Conservation (phyloP, 2,113 vertebrate genomes). For the Vulpes lagopus region DNA sequence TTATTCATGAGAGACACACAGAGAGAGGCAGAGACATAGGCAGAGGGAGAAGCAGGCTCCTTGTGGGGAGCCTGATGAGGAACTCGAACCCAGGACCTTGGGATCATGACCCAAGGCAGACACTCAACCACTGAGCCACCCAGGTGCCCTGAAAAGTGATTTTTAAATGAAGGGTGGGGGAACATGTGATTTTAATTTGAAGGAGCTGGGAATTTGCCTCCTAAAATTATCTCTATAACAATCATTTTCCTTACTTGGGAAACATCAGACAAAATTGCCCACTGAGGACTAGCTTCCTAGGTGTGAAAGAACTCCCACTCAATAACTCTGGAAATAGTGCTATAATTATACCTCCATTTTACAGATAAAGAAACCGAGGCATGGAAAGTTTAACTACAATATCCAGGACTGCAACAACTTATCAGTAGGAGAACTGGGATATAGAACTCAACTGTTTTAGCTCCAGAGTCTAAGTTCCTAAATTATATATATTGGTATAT, state of each 20-base stretch:
- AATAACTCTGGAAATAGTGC: background rate
- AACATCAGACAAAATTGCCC: background rate
- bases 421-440: background rate
- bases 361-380: background rate
- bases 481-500: background rate
- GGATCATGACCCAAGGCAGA: too few species aligned
- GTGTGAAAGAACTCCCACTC: background rate
- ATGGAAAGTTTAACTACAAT: background rate
- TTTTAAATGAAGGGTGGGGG: background rate
- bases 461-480: background rate
- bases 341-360: background rate
- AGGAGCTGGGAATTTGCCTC: background rate
- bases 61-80: too few species aligned
- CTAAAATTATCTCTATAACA: slow-evolving; percentile 10
- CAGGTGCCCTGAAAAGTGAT: background rate
- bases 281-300: background rate
- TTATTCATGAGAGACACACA: too few species aligned
- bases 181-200: background rate
- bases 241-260: background rate
- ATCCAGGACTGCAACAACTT: background rate
- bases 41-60: too few species aligned
- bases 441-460: background rate
- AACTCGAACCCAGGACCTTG: too few species aligned
- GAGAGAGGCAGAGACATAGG: too few species aligned
- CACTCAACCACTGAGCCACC: too few species aligned